Percentiles rank a stretch among this genome's conserved stretches.
These are phyloP conservation scores for Chaetodon trifascialis DNA, from an alignment of 2,113 vertebrate genomes.

Conservation along the genomic window DNA sequence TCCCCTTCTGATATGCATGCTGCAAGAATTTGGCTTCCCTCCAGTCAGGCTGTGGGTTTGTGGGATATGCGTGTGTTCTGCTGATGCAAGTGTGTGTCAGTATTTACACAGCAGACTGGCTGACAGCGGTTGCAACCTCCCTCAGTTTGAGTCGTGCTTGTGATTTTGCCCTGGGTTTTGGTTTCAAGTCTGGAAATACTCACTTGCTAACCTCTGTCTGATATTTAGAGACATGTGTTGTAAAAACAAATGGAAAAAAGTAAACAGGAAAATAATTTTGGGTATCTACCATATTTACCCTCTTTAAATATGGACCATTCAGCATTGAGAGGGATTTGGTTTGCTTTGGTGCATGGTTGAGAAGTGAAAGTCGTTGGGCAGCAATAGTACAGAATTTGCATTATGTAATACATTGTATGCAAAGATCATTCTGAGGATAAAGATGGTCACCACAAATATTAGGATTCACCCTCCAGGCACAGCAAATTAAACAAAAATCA, in stretches of 20 bases:
- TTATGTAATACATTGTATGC: neutral
- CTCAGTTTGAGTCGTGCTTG: constrained; percentile 65
- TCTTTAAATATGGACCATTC: constrained; percentile 1
- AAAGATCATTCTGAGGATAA: neutral
- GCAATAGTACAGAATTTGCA: neutral
- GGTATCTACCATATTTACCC: neutral
- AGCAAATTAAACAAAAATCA: neutral
- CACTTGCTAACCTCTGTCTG: neutral
- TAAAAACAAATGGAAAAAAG: constrained; percentile 4
- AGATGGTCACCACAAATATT: neutral
- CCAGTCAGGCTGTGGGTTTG: constrained; percentile 57
- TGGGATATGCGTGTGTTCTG: constrained; percentile 13
- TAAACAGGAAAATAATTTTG: constrained; percentile 15
- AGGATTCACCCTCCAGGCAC: neutral
- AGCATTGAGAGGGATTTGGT: neutral
- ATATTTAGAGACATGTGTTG: constrained; percentile 10
- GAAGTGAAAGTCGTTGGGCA: neutral
- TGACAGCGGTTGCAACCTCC: constrained; percentile 41
- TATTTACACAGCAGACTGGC: constrained; percentile 82
- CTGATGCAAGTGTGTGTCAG: constrained; percentile 54
- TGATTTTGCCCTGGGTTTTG: constrained; percentile 31
- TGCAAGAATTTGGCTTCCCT: constrained; percentile 28
- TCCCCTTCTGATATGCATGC: constrained; percentile 26
- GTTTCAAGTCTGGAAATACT: constrained; percentile 43
- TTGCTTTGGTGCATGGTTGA: neutral